Base-by-base conservation (phyloP, 2,113 vertebrate species). In the Notothenia coriiceps region DNA sequence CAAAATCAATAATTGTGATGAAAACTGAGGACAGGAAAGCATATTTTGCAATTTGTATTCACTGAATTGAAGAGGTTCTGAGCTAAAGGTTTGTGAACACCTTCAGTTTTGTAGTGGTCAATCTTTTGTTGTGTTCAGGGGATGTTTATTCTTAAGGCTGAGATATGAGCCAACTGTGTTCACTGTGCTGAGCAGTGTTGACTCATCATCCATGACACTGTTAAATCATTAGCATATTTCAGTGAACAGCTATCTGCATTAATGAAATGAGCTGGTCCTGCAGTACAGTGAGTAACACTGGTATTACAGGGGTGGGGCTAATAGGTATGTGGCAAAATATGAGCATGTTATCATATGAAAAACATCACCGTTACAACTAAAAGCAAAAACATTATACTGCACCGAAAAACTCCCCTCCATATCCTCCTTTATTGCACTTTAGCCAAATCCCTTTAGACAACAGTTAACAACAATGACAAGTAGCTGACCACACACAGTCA, bases 1-100 rank as follows among this genome's bases (percentile, higher is more conserved):
- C 51, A 40, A 65, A 78, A 87, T 89, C 74, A 56, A 86, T 89
- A 68, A 18, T 33, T 25, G 49, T 66, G 77, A 83, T 83, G 76
- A 84, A 79, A 62, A 72, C 66, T 25, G 46, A 18, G 55, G 40
- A 47, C 64, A 62, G 67, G 18, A 66, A 18, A 77, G 52, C 69
- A 62, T 12, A 80, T 65, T 60, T 56, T 59, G 60, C 57, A 70
- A 13, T 20, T 70, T 81, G 64, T 17, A 82, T 83, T 64, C 33
- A 22, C 62, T 46, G 35, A 40, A 40, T 40, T 40, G 55, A 62
- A 79, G 69, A 50, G 33, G 73, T 40, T 40, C 17, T 2, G 25
- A 7, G 40, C 57, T 60, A 86, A 74, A 66, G 71, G 63, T 56
- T 78, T 44, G 61, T 67, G 11, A 66, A 50, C 47, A 77, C 22